A percentile compares a stretch with the other conserved stretches of the same genome.
Conservation (phyloP, 1,140 invertebrate species). For the Parapsyche elsis region DNA sequence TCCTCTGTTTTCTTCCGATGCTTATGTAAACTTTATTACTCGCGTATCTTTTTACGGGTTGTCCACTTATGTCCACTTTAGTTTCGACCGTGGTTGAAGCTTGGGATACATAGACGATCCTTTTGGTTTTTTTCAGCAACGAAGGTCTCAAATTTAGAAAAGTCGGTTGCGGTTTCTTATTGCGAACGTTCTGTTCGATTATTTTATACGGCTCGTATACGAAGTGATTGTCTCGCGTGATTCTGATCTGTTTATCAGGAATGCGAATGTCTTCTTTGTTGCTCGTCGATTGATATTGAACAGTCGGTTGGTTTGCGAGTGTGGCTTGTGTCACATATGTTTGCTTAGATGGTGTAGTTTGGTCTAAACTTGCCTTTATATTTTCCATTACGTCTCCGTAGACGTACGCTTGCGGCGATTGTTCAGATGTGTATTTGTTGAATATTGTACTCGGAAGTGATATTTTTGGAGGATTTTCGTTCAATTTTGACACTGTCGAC, state of each 20-base stretch:
- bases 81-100: slow-evolving; percentile 56
- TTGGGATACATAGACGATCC: slow-evolving; percentile 60
- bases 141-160: slow-evolving; percentile 61
- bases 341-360: background rate
- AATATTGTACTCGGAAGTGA: slow-evolving; percentile 43
- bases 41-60: slow-evolving; percentile 58
- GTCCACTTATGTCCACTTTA: slow-evolving; percentile 58
- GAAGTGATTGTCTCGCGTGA: slow-evolving; percentile 62
- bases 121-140: slow-evolving; percentile 62
- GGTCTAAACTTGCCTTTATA: slow-evolving; percentile 54
- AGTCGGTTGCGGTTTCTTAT: slow-evolving; percentile 63
- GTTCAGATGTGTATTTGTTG: slow-evolving; percentile 45
- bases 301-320: background rate
- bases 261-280: slow-evolving; percentile 57
- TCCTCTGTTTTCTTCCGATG: slow-evolving; percentile 59
- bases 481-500: background rate
- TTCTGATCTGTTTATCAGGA: slow-evolving; percentile 55
- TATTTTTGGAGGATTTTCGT: slow-evolving; percentile 39
- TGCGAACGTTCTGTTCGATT: slow-evolving; percentile 60
- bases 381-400: slow-evolving; percentile 58
- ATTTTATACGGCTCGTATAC: slow-evolving; percentile 66
- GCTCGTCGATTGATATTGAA: slow-evolving; percentile 54
- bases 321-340: background rate
- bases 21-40: slow-evolving; percentile 59
- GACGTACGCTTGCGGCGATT: slow-evolving; percentile 54